Conservation (phyloP, 2,113 vertebrate genomes). For the Vanacampus margaritifer region DNA sequence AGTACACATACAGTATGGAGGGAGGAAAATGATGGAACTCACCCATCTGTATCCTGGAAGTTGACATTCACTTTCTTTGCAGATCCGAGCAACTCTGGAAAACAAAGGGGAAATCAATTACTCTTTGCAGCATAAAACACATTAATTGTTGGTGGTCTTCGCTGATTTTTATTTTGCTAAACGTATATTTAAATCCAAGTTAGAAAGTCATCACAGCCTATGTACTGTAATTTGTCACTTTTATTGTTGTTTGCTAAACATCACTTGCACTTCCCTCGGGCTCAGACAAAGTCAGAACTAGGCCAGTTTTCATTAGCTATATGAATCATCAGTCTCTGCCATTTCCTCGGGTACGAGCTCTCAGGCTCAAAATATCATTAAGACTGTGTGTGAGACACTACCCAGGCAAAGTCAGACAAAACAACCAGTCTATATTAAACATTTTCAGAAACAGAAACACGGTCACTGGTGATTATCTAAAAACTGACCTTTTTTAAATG, state of each 20-base stretch:
- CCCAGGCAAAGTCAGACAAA: neutral
- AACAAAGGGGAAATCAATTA: constrained; percentile 27
- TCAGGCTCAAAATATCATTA: neutral
- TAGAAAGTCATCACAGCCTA: neutral
- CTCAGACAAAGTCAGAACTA: neutral
- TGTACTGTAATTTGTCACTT: neutral
- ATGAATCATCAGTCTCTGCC: neutral
- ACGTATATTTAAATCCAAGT: neutral
- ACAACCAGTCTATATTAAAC: neutral
- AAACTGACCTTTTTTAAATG: neutral
- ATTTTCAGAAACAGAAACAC: neutral
- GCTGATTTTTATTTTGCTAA: neutral
- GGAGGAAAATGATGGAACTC: constrained; percentile 36
- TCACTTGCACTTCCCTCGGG: neutral
- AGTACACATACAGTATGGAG: neutral
- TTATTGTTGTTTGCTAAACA: neutral
- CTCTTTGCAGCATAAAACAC: neutral
- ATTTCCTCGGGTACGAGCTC: neutral
- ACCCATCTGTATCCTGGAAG: constrained; percentile 78
- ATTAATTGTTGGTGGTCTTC: neutral
- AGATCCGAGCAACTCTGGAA: constrained; percentile 75
- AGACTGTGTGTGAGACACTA: neutral
- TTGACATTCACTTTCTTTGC: constrained; percentile 77
- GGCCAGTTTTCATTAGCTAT: neutral
- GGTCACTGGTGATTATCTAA: too few relatives aligned